phyloP scores from a whole-genome alignment of 2,888 invertebrate species.

The Polydrusus tereticollis region DNA sequence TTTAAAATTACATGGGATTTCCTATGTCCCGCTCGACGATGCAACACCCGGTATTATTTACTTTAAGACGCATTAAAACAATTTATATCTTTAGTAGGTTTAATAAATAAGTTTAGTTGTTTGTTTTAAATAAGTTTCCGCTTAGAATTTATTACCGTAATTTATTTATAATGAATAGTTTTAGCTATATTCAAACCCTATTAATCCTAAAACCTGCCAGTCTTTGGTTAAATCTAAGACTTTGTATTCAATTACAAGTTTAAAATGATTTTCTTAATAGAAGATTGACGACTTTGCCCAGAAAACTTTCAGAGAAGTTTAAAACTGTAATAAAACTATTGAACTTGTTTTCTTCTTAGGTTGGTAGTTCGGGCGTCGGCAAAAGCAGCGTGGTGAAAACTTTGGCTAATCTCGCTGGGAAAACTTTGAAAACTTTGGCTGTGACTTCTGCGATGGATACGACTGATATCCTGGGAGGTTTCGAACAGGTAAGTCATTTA shows the following conservation, averaged over 20 bases:
- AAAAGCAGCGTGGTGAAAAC: conserved; percentile 85
- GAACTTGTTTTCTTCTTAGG: conserved; percentile 65
- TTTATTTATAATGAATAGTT: background rate
- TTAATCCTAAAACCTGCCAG: background rate
- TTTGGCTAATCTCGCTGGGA: conserved; percentile 81
- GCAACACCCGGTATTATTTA: too few relatives aligned
- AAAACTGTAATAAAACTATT: conserved; percentile 18
- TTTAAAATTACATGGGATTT: too few relatives aligned
- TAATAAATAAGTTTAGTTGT: too few relatives aligned
- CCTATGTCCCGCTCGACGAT: too few relatives aligned
- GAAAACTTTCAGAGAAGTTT: background rate
- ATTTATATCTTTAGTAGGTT: too few relatives aligned
- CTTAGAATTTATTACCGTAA: too few relatives aligned
- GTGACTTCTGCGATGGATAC: conserved; percentile 96
- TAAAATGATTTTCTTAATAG: background rate
- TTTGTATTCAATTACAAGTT: conserved; percentile 5
- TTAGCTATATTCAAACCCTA: background rate
- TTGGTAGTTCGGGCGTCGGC: conserved; percentile 82
- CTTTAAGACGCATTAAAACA: too few relatives aligned
- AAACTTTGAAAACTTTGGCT: conserved; percentile 79
- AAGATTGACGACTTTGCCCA: background rate
- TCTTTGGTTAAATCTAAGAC: background rate
- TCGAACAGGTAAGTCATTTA: conserved; percentile 87
- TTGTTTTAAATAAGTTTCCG: too few relatives aligned
- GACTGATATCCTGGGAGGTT: conserved; percentile 94